phyloP scores from a whole-genome alignment of 1,140 invertebrate genomes.

The Drosophila ogumai region DNA sequence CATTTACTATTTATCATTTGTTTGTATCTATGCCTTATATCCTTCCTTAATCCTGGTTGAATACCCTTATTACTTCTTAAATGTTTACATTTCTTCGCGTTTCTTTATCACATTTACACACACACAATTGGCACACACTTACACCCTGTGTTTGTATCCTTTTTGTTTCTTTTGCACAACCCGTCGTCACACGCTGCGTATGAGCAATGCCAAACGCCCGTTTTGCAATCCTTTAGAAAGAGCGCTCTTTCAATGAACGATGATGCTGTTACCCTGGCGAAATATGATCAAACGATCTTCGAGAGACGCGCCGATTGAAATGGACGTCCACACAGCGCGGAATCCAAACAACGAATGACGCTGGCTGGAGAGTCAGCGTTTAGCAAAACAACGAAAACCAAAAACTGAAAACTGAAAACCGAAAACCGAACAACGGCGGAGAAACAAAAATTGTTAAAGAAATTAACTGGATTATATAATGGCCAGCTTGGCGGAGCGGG shows the following conservation, averaged over 20 bases:
- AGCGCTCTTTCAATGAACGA: background rate
- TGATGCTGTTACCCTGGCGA: slow-evolving; percentile 4
- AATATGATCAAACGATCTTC: slow-evolving; percentile 24
- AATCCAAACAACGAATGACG: slow-evolving; percentile 74
- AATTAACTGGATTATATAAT: slow-evolving; percentile 84
- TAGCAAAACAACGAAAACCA: slow-evolving; percentile 66
- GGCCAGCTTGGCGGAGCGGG: slow-evolving; percentile 36
- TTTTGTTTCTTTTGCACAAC: slow-evolving; percentile 1
- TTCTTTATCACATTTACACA: background rate
- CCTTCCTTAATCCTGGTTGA: background rate
- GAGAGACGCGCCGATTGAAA: slow-evolving; percentile 37
- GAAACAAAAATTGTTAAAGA: slow-evolving; percentile 76
- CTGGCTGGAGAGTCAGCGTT: slow-evolving; percentile 28
- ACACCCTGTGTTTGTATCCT: slow-evolving; percentile 25
- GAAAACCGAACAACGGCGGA: slow-evolving; percentile 24
- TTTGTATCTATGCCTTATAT: background rate
- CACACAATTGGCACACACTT: slow-evolving; percentile 29
- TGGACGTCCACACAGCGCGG: slow-evolving; percentile 65
- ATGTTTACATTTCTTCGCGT: background rate
- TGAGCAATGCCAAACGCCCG: slow-evolving; percentile 49
- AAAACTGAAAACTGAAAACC: slow-evolving; percentile 1
- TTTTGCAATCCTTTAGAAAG: slow-evolving; percentile 33
- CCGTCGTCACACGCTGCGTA: slow-evolving; percentile 43
- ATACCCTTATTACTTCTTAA: background rate
- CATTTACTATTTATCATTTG: background rate